A percentile compares a stretch with the other conserved stretches of the same genome.
Conservation (phyloP, 2,888 invertebrate genomes). For the Pseudolycoriella hygida region DNA sequence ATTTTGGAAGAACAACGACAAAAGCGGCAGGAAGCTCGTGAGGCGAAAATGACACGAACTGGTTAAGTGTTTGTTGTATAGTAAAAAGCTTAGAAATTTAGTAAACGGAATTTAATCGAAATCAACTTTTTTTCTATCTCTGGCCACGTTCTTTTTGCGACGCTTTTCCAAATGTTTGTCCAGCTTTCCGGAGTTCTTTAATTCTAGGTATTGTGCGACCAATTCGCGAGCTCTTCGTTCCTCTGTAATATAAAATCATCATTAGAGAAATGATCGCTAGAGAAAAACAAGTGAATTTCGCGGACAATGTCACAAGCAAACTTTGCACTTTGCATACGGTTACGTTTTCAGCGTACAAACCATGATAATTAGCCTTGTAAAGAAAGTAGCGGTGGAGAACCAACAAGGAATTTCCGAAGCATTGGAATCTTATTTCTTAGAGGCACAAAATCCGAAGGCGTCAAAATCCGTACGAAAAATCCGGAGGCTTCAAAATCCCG, state of each 20-base stretch:
- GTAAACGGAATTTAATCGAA: conserved; percentile 17
- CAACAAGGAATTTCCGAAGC: too few species aligned
- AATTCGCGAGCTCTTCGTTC: conserved; percentile 57
- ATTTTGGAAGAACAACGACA: conserved; percentile 57
- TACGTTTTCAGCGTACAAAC: too few species aligned
- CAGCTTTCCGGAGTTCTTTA: conserved; percentile 60
- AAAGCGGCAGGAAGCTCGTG: conserved; percentile 62
- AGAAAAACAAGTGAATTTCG: too few species aligned
- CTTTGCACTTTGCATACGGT: too few species aligned
- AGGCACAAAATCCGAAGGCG: too few species aligned
- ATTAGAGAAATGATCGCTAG: conserved; percentile 8
- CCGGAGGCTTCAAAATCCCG: too few species aligned
- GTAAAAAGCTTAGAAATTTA: background rate
- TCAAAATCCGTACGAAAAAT: too few species aligned
- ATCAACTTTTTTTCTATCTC: conserved; percentile 25
- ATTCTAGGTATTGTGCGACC: conserved; percentile 60
- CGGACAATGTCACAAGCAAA: too few species aligned
- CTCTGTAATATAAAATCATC: conserved; percentile 32
- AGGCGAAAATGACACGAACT: conserved; percentile 81
- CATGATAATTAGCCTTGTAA: too few species aligned
- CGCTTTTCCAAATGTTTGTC: conserved; percentile 66
- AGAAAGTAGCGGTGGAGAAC: too few species aligned
- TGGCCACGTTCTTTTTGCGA: conserved; percentile 47
- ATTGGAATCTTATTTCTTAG: too few species aligned
- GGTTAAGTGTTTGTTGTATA: background rate